A percentile compares a stretch with the other conserved stretches of the same genome.
phyloP scores from a whole-genome alignment of 1,140 invertebrate genomes.

The Leptinotarsa lineolata region DNA sequence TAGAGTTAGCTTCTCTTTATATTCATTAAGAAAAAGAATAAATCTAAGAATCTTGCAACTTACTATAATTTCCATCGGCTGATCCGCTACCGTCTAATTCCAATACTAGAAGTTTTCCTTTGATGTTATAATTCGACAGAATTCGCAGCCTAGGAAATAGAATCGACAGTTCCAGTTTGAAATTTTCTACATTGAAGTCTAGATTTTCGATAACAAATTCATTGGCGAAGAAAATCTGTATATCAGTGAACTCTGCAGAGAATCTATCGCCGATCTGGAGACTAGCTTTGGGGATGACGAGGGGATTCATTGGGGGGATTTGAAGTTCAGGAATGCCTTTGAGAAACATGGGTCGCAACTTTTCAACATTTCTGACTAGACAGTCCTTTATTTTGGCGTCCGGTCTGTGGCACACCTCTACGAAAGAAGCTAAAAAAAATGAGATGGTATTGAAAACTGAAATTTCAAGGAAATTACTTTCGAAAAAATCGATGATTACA shows the following conservation, averaged over 20 bases:
- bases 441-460: too few relatives aligned
- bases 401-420: slow-evolving; percentile 58
- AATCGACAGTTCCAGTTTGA: slow-evolving; percentile 30
- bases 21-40: too few relatives aligned
- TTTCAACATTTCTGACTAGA: slow-evolving; percentile 56
- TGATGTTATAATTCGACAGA: slow-evolving; percentile 38
- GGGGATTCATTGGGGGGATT: slow-evolving; percentile 56
- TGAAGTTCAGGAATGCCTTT: slow-evolving; percentile 58
- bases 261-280: slow-evolving; percentile 38
- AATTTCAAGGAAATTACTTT: too few relatives aligned
- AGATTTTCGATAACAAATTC: slow-evolving; percentile 38
- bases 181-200: slow-evolving; percentile 38
- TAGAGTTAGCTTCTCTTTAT: too few relatives aligned
- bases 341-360: slow-evolving; percentile 55
- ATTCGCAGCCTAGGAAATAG: slow-evolving; percentile 38
- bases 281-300: slow-evolving; percentile 47
- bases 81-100: slow-evolving; percentile 40
- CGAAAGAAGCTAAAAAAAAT: slow-evolving; percentile 59
- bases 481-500: too few relatives aligned
- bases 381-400: slow-evolving; percentile 59
- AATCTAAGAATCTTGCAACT: slow-evolving; percentile 18
- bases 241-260: slow-evolving; percentile 41
- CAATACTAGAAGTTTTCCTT: slow-evolving; percentile 40
- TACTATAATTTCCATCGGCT: slow-evolving; percentile 46
- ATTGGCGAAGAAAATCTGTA: slow-evolving; percentile 36